A percentile compares a stretch with the other conserved stretches of the same genome.
Conservation (phyloP, 1,140 invertebrate species). For the Scaptomyza pallida region DNA sequence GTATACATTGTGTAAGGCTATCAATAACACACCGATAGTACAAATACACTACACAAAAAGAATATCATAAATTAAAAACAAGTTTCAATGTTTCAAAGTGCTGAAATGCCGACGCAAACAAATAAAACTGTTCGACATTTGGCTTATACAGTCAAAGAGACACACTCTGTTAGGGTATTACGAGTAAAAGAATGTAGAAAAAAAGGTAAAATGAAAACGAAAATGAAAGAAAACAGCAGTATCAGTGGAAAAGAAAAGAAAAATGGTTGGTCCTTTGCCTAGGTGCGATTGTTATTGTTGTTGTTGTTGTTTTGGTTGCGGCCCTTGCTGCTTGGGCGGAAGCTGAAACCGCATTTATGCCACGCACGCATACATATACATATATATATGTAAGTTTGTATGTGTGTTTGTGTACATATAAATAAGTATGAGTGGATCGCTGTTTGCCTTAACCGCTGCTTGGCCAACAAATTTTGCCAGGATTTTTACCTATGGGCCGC, state of each 20-base stretch:
- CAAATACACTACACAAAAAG: constrained; percentile 21
- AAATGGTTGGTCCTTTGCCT: constrained; percentile 43
- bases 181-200: too few species aligned
- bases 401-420: constrained; percentile 2
- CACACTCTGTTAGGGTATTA: constrained; percentile 1
- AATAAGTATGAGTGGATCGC: constrained; percentile 1
- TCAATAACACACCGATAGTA: not conserved
- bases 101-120: too few species aligned
- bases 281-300: constrained; percentile 41
- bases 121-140: not conserved
- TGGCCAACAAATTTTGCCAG: constrained; percentile 52
- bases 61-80: not conserved
- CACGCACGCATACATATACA: constrained; percentile 20
- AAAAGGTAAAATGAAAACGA: too few species aligned
- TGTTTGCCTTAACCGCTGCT: constrained; percentile 39
- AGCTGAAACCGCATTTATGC: constrained; percentile 72
- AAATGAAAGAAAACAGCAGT: constrained; percentile 8
- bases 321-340: constrained; percentile 44
- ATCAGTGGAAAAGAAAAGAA: constrained; percentile 32
- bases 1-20: constrained; percentile 1
- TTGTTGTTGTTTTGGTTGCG: constrained; percentile 32
- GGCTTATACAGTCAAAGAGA: not conserved
- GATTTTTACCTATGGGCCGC: constrained; percentile 65
- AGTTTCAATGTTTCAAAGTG: too few species aligned
- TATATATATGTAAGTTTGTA: constrained; percentile 1